Conservation (phyloP, 64 coral and sea anemone genomes). For the Acropora tenuis region DNA sequence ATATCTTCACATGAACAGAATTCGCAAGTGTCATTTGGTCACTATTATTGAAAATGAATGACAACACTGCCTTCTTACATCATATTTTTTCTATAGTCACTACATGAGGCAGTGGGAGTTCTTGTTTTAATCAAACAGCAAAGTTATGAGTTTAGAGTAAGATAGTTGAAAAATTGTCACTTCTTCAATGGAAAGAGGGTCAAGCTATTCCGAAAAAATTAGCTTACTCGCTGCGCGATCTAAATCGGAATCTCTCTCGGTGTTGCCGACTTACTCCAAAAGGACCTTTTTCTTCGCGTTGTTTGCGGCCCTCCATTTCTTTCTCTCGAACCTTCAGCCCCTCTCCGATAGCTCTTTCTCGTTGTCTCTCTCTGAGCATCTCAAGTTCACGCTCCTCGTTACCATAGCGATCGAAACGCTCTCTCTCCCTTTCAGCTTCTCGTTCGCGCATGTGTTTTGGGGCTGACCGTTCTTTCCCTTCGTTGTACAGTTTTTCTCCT, state of each 20-base stretch:
- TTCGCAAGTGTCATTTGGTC: too few relatives aligned
- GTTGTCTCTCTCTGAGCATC: slow-evolving; percentile 36
- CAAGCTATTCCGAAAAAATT: not conserved
- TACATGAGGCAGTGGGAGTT: not conserved
- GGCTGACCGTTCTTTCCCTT: not conserved
- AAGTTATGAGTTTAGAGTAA: not conserved
- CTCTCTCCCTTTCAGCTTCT: slow-evolving; percentile 27
- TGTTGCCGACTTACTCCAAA: slow-evolving; percentile 1
- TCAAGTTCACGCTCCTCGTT: slow-evolving; percentile 28
- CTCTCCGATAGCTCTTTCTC: not conserved
- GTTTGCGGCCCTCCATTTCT: slow-evolving; percentile 37
- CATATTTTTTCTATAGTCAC: not conserved
- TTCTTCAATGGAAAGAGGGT: not conserved
- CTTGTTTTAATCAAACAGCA: not conserved
- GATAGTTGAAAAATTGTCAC: not conserved
- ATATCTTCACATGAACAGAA: too few relatives aligned
- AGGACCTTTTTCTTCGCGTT: not conserved
- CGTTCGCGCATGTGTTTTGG: slow-evolving; percentile 34
- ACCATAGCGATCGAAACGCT: slow-evolving; percentile 14
- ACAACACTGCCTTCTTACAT: not conserved
- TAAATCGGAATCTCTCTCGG: slow-evolving; percentile 34
- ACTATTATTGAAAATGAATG: not conserved
- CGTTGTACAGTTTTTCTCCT: not conserved
- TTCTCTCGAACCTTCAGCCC: slow-evolving; percentile 3
- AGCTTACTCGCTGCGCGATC: not conserved